phyloP scores from a whole-genome alignment of 30 jellyfish, hydroid and myxozoan genomes.

The Mastigias papua region DNA sequence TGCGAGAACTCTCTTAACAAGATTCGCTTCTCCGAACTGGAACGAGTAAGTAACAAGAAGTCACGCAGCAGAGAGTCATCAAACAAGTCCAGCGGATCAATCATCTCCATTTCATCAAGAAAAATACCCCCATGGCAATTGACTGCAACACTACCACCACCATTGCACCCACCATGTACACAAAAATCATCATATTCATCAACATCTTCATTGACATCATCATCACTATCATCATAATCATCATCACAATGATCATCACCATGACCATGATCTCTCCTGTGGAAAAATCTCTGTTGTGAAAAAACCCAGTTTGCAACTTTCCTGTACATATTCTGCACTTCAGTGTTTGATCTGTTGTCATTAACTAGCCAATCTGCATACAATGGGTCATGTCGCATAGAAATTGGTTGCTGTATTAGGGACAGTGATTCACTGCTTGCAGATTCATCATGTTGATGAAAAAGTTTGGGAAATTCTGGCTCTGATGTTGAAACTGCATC shows the following conservation, averaged over 20 bases:
- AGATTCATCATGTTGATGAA: constrained; percentile 72
- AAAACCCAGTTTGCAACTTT: constrained; percentile 97
- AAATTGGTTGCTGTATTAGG: constrained; percentile 52
- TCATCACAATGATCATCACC: constrained; percentile 87
- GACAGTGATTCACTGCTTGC: constrained; percentile 67
- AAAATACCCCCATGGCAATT: neutral
- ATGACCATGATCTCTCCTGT: constrained; percentile 67
- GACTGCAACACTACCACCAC: neutral
- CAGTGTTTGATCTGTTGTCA: constrained; percentile 19
- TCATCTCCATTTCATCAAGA: constrained; percentile 88
- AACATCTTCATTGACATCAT: neutral
- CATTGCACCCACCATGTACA: neutral
- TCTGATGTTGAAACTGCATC: constrained; percentile 90
- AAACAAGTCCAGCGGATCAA: constrained; percentile 98
- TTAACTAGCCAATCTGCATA: constrained; percentile 24
- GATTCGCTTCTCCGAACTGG: constrained; percentile 86
- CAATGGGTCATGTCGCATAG: constrained; percentile 48
- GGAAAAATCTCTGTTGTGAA: constrained; percentile 87
- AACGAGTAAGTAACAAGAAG: constrained; percentile 81
- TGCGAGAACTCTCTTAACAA: constrained; percentile 88
- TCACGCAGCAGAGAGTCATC: constrained; percentile 93
- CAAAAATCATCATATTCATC: neutral
- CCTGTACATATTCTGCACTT: constrained; percentile 70
- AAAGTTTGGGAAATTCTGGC: constrained; percentile 83
- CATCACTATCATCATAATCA: constrained; percentile 6